Evolutionary conservation across 2,888 invertebrate species (phyloP).

Genomic region (Rhaphigaster nebulosa): DNA sequence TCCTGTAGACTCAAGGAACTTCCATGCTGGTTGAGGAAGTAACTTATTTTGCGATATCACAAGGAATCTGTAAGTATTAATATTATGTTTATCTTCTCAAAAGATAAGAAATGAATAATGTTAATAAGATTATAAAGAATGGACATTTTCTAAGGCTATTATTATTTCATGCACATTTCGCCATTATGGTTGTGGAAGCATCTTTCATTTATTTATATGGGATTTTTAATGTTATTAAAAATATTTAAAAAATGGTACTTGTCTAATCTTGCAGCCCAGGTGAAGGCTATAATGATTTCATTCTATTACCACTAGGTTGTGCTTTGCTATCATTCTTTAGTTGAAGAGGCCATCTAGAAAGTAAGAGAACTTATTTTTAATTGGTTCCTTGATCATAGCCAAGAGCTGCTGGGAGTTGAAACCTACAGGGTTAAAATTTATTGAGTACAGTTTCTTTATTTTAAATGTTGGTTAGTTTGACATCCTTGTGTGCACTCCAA

Average conservation of each 20-base stretch:
- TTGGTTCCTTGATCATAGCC: too few species aligned
- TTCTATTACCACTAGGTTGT: neutral
- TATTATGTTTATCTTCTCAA: conserved; percentile 14
- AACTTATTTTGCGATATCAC: conserved; percentile 35
- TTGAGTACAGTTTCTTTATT: too few species aligned
- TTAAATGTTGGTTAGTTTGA: too few species aligned
- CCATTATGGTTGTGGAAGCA: neutral
- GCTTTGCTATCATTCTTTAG: neutral
- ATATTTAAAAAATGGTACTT: neutral
- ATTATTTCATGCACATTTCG: neutral
- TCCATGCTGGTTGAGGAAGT: conserved; percentile 3
- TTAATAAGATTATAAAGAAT: neutral
- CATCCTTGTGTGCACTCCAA: too few species aligned
- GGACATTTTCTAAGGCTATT: neutral
- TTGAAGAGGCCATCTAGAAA: neutral
- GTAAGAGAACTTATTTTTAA: too few species aligned
- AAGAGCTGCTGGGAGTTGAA: too few species aligned
- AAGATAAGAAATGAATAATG: neutral
- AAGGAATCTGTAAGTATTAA: conserved; percentile 14
- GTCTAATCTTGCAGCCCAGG: neutral
- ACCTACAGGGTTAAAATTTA: too few species aligned
- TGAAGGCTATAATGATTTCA: neutral
- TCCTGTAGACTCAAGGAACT: conserved; percentile 36
- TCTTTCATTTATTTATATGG: neutral
- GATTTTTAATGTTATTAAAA: neutral